These are phyloP conservation scores for Hylomyscus alleni DNA, from an alignment of 2,797 vertebrate species.

Conservation along the genomic window DNA sequence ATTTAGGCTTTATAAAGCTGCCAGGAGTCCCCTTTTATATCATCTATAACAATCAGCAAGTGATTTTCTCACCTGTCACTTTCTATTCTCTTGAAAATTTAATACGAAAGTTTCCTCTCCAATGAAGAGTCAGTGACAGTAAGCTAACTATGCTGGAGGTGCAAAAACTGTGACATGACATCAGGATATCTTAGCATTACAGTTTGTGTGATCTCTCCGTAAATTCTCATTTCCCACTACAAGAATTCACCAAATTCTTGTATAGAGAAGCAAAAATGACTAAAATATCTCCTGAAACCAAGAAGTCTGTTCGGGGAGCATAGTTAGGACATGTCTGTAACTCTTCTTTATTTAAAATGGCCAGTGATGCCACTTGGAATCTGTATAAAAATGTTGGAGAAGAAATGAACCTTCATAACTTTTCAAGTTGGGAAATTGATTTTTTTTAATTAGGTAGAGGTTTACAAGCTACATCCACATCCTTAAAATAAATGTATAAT, in stretches of 20 bases:
- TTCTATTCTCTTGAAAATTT: conserved; percentile 23
- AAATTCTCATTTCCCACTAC: not conserved
- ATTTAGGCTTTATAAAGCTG: not conserved
- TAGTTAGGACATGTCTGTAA: not conserved
- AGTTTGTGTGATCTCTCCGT: not conserved
- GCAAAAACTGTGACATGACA: not conserved
- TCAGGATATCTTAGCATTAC: not conserved
- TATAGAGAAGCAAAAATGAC: not conserved
- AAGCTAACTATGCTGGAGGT: not conserved
- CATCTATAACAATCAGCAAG: not conserved
- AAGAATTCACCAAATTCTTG: not conserved
- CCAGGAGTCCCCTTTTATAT: not conserved
- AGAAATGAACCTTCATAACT: not conserved
- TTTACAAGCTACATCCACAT: not conserved
- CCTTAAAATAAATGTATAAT: conserved; percentile 8
- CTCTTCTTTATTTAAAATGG: conserved; percentile 29
- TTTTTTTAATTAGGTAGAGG: not conserved
- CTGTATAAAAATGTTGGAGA: not conserved
- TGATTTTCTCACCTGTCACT: conserved; percentile 8
- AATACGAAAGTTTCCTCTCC: conserved; percentile 25
- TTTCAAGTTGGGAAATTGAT: conserved; percentile 16
- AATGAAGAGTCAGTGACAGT: not conserved
- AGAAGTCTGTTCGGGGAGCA: not conserved
- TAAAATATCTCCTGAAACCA: not conserved
- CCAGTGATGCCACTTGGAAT: not conserved